Base-by-base conservation (phyloP, 2,888 invertebrate genomes). In the Trissoscelio sp. region DNA sequence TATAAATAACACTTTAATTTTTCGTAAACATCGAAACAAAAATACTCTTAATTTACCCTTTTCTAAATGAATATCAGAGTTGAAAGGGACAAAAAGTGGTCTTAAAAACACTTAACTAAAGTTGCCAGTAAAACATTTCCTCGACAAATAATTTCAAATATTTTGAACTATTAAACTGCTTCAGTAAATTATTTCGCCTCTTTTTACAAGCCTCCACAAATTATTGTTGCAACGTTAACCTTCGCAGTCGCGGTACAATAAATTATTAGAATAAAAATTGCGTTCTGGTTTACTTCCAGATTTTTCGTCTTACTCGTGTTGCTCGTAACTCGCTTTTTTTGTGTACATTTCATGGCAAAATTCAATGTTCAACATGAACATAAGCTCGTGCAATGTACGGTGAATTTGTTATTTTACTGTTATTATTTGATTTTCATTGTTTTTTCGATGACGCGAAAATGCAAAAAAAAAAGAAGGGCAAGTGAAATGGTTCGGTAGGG, bases 251-350 rank as follows among this genome's bases (percentile, higher is more conserved):
- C 34, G 28, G 11, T 12, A 37, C n/a, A 18, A 64, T 79, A 64
- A 70, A 78, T 70, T 78, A 64, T 77, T 62, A n/a, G 46, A 39
- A 55, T 62, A 55, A 70, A 77, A 69, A 69, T 62, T 16, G 62
- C 62, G 31, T 69, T 60, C 57, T 69, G 51, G 75, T 58, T 51
- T 58, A 20, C 57, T 74, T 74, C 64, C 57, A 64, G 74, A 60
- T 66, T 75, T 67, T 75, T 55, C 64, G 42, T 70, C 37, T 48
- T 42, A 9, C 9, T 73, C 22, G 22, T 16, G 31, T 66, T 34
- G 11, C 14, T 31, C 20, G 53, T 34, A 12, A 62, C 48, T 42
- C 11, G 14, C 0, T 18, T 24, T 28, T 3, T 34, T 34, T 28
- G 4, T n/a, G 11, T 24, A n/a, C 16, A 12, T 6, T 39, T 46